Percentiles rank a stretch among this genome's conserved stretches.
These are phyloP conservation scores for Dynastes hyllus DNA, from an alignment of 2,888 invertebrate species.

Conservation along the genomic window DNA sequence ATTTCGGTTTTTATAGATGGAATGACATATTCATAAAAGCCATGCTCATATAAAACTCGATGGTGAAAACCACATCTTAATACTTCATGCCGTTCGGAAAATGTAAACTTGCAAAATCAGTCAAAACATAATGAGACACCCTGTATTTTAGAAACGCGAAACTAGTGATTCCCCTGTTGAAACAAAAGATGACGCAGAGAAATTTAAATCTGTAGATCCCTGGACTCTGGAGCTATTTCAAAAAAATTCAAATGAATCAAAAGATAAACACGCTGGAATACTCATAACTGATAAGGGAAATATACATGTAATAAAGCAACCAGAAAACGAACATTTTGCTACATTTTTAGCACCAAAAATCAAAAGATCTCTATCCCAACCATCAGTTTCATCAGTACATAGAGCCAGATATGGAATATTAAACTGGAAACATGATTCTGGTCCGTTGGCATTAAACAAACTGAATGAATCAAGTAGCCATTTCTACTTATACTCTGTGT, in stretches of 20 bases:
- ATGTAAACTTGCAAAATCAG: too few relatives aligned
- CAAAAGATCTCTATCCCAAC: slow-evolving; percentile 67
- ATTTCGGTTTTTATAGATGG: too few relatives aligned
- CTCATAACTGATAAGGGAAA: slow-evolving; percentile 65
- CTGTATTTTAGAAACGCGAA: slow-evolving; percentile 23
- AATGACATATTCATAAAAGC: too few relatives aligned
- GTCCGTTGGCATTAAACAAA: slow-evolving; percentile 42
- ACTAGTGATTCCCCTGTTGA: slow-evolving; percentile 16
- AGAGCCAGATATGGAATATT: slow-evolving; percentile 46
- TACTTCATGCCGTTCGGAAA: too few relatives aligned
- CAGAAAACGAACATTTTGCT: slow-evolving; percentile 44
- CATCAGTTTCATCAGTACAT: slow-evolving; percentile 56
- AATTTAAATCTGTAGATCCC: slow-evolving; percentile 61
- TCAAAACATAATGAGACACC: too few relatives aligned
- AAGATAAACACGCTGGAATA: slow-evolving; percentile 60
- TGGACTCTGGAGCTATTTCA: slow-evolving; percentile 68
- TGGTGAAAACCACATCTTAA: background rate
- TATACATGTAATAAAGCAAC: slow-evolving; percentile 63
- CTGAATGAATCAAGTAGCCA: slow-evolving; percentile 71
- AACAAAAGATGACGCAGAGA: slow-evolving; percentile 14
- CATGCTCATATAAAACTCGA: background rate
- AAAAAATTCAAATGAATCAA: slow-evolving; percentile 55
- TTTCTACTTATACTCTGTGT: slow-evolving; percentile 83
- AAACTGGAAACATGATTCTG: slow-evolving; percentile 48
- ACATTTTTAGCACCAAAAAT: slow-evolving; percentile 59